Evolutionary conservation across 2,113 vertebrate genomes (phyloP).

Genomic region (Anhinga rufa): DNA sequence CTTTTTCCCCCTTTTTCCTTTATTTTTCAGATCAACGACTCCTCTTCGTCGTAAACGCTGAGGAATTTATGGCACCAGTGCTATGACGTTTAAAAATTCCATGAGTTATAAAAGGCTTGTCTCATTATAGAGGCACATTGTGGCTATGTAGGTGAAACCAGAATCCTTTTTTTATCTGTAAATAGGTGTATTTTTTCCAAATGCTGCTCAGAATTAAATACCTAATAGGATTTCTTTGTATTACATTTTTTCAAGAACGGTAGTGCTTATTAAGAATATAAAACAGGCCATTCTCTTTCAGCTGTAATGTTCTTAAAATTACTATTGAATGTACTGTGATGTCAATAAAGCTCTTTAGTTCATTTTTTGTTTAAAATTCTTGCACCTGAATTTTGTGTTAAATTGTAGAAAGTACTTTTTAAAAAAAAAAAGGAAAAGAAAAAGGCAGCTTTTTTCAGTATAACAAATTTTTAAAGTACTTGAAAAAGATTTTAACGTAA

Average conservation of each 20-base stretch:
- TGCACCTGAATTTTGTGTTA: slow-evolving; percentile 79
- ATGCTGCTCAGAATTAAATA: slow-evolving; percentile 84
- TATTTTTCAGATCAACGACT: slow-evolving; percentile 89
- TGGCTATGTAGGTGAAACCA: slow-evolving; percentile 92
- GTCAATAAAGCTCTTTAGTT: slow-evolving; percentile 87
- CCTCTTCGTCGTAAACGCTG: slow-evolving; percentile 93
- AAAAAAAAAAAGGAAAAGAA: not conserved
- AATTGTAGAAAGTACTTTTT: slow-evolving; percentile 61
- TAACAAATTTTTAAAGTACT: slow-evolving; percentile 69
- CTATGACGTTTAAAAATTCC: slow-evolving; percentile 94
- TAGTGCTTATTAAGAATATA: slow-evolving; percentile 81
- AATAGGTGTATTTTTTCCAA: slow-evolving; percentile 92
- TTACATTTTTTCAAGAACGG: slow-evolving; percentile 78
- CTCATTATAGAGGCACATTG: slow-evolving; percentile 99
- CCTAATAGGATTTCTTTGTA: slow-evolving; percentile 87
- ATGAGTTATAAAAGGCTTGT: slow-evolving; percentile 99
- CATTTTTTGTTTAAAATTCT: slow-evolving; percentile 81
- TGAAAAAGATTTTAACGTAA: slow-evolving; percentile 62
- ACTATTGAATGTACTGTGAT: slow-evolving; percentile 89
- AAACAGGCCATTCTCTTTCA: slow-evolving; percentile 81
- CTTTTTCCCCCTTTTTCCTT: slow-evolving; percentile 64
- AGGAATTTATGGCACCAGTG: slow-evolving; percentile 82
- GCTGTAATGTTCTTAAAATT: slow-evolving; percentile 92
- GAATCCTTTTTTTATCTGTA: slow-evolving; percentile 86
- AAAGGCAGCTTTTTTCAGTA: slow-evolving; percentile 73